Base-by-base conservation (phyloP, 2,113 vertebrate genomes). In the Thinocorus orbignyianus region DNA sequence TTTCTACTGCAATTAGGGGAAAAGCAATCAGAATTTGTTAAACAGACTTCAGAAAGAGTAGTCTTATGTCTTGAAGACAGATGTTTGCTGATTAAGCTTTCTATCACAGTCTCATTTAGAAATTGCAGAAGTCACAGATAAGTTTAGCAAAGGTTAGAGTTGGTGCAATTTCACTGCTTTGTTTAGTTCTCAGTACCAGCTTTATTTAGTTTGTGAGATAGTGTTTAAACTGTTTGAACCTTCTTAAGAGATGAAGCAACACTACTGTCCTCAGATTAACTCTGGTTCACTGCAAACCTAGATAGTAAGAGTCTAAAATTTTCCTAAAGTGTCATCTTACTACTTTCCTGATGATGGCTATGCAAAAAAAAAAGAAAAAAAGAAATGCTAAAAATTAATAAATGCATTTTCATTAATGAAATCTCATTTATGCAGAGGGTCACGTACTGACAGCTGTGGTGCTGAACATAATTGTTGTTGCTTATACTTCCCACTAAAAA, bases 11-110 rank as follows among this genome's bases (percentile, higher is more conserved):
- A 92, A 92, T 94, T 95, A 93, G 86, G 80, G 72, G 73, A 74
- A 91, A 95, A 95, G 91, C 72, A 95, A 94, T 96, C 94, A 93
- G 88, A 86, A 66, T 95, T 89, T 93, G 92, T 95, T 93, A 90
- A 94, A 93, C 54, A 86, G 91, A 84, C 88, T 92, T 93, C 72
- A 88, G 83, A 80, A 48, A 24, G 37, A 89, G 82, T 41, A 54
- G 55, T 91, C 88, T 92, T 96, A 71, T 3, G 0, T 76, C 86
- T 93, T 68, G 72, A 64, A 91, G 88, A 74, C 96, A 97, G 94
- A 97, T 95, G 96, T 97, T 95, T 93, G 84, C 78, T 82, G 85
- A 88, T 92, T 95, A 95, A 94, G 57, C 62, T 90, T 96, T 90
- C 93, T 91, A 6, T 44, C 4, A 0, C 2, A 1, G 35, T 35